These are phyloP conservation scores for Esox lucius DNA, from an alignment of 2,797 vertebrate species.

Conservation along the genomic window DNA sequence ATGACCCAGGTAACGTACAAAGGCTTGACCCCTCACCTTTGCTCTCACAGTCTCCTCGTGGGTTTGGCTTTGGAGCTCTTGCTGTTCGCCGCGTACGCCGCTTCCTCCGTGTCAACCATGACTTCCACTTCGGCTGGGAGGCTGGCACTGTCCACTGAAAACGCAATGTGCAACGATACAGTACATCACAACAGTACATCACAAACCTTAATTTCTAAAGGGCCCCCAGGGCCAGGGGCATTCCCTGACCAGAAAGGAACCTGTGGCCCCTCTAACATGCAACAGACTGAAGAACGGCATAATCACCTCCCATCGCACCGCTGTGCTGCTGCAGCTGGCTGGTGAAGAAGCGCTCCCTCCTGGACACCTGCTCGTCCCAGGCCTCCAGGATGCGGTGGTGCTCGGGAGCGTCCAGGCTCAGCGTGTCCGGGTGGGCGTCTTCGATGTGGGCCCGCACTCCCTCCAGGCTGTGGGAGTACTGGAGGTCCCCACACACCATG, in stretches of 20 bases:
- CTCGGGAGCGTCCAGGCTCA: conserved; percentile 73
- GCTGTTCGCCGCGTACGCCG: not conserved
- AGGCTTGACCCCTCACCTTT: conserved; percentile 1
- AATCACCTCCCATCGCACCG: conserved; percentile 53
- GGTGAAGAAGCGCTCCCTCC: conserved; percentile 76
- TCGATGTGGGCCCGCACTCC: conserved; percentile 83
- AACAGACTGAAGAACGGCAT: not conserved
- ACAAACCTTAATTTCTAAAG: not conserved
- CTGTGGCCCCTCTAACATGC: not conserved
- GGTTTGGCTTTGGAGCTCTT: not conserved
- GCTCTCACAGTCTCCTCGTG: conserved; percentile 3
- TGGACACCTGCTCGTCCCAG: conserved; percentile 83
- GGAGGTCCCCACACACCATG: conserved; percentile 86
- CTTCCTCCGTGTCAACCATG: conserved; percentile 59
- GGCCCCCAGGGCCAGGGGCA: not conserved
- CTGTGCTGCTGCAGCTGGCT: conserved; percentile 77
- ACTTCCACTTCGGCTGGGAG: conserved; percentile 64
- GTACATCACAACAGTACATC: not conserved
- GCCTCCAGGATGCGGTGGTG: conserved; percentile 77
- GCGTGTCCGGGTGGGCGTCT: conserved; percentile 82
- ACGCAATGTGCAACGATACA: not conserved
- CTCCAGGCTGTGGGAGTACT: conserved; percentile 83
- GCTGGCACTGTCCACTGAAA: conserved; percentile 16
- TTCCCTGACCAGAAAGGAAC: not conserved
- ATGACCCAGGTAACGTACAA: not conserved